A percentile compares a stretch with the other conserved stretches of the same genome.
Evolutionary conservation across 1,140 invertebrate genomes (phyloP).

Genomic region (Arion vulgaris): DNA sequence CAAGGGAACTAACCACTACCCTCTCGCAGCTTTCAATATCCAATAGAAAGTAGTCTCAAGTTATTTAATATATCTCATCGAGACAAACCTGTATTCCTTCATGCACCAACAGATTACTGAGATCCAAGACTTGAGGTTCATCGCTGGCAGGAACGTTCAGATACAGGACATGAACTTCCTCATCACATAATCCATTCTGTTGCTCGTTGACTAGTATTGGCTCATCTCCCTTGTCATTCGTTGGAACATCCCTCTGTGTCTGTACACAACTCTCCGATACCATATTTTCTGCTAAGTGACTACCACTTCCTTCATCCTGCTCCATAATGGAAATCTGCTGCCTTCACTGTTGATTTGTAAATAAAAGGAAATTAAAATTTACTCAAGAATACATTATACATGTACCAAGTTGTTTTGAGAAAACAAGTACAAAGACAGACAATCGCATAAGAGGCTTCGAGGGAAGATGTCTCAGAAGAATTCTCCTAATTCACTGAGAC

Average conservation of each 20-base stretch:
- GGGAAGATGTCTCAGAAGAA: too few relatives aligned
- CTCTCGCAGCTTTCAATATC: too few relatives aligned
- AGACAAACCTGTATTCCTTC: conserved; percentile 37
- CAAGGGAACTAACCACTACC: too few relatives aligned
- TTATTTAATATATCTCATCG: not conserved
- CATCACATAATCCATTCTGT: not conserved
- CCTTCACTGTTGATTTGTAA: not conserved
- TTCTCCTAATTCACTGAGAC: too few relatives aligned
- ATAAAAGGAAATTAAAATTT: not conserved
- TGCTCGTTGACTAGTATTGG: not conserved
- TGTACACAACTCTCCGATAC: not conserved
- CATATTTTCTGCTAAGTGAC: not conserved
- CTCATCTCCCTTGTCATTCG: not conserved
- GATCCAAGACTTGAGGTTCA: conserved; percentile 31
- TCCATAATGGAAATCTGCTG: not conserved
- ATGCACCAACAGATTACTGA: conserved; percentile 13
- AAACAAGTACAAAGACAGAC: too few relatives aligned
- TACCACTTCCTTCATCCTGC: not conserved
- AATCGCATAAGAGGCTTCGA: too few relatives aligned
- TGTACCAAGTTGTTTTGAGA: too few relatives aligned
- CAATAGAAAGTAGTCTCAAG: not conserved
- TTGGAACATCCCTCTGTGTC: not conserved
- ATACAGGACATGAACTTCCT: conserved; percentile 33
- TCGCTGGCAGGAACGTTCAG: conserved; percentile 18
- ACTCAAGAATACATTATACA: too few relatives aligned